These are phyloP conservation scores for Hypselothyrea guttata DNA, from an alignment of 2,888 invertebrate genomes.

Conservation along the genomic window DNA sequence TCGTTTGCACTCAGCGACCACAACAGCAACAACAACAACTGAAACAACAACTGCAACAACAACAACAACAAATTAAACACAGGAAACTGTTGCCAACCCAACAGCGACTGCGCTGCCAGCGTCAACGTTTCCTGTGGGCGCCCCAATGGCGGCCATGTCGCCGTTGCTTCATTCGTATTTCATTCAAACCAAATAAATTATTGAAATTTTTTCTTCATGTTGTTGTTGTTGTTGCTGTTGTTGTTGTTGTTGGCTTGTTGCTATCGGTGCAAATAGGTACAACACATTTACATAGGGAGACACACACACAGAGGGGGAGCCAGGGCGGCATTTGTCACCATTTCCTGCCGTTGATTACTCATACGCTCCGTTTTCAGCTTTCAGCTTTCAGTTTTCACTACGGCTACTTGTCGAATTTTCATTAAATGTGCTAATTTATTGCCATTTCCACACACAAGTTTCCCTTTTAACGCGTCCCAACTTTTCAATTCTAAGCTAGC, in stretches of 20 bases:
- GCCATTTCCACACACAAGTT: conserved; percentile 65
- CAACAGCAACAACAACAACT: conserved; percentile 18
- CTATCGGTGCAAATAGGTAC: conserved; percentile 76
- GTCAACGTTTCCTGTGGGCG: conserved; percentile 79
- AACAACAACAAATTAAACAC: conserved; percentile 44
- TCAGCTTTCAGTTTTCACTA: too few species aligned
- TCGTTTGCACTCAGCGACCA: conserved; percentile 68
- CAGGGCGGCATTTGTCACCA: conserved; percentile 73
- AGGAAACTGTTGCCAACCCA: conserved; percentile 76
- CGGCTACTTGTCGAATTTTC: conserved; percentile 60
- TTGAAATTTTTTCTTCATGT: conserved; percentile 70
- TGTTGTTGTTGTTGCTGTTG: conserved; percentile 19
- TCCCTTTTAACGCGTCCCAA: conserved; percentile 6
- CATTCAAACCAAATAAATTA: conserved; percentile 76
- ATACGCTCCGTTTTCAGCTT: conserved; percentile 71
- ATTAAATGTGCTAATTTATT: conserved; percentile 75
- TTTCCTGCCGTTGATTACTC: conserved; percentile 78
- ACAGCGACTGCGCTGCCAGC: conserved; percentile 50
- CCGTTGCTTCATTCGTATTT: conserved; percentile 70
- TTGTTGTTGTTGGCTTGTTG: conserved; percentile 66
- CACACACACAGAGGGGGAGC: conserved; percentile 14
- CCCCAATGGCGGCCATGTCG: conserved; percentile 68
- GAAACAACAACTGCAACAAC: too few species aligned
- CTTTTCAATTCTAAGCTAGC: too few species aligned
- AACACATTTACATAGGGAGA: conserved; percentile 61